Conservation (phyloP, 2,113 vertebrate species). For the Cettia cetti region DNA sequence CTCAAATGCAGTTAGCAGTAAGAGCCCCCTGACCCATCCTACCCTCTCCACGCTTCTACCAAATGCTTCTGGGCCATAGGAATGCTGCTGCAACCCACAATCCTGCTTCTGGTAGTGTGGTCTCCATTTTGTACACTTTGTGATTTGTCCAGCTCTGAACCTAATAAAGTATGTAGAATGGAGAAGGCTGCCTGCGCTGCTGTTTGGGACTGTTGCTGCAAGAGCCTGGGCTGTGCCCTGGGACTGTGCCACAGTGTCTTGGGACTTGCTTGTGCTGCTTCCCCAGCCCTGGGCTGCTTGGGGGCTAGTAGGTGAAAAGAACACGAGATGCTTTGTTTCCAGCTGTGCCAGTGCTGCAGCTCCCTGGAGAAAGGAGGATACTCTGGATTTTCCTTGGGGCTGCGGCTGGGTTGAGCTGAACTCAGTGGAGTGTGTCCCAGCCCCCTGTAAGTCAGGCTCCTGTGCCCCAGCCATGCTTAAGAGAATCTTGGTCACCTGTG, state of each 20-base stretch:
- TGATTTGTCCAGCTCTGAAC: conserved; percentile 84
- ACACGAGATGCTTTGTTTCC: background rate
- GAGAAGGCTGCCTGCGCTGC: conserved; percentile 11
- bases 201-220: background rate
- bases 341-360: background rate
- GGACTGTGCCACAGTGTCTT: background rate
- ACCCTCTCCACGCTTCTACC: background rate
- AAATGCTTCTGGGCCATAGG: conserved; percentile 45
- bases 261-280: background rate
- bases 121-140: conserved; percentile 84
- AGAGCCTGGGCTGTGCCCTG: background rate
- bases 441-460: background rate
- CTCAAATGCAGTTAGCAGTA: background rate
- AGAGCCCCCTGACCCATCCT: background rate
- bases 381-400: background rate
- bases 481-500: no score
- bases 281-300: background rate
- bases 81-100: conserved; percentile 58
- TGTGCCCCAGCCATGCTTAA: background rate
- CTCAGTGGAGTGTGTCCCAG: background rate
- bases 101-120: conserved; percentile 80
- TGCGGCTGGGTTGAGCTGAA: background rate
- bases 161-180: conserved; percentile 80
- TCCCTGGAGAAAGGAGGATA: background rate
- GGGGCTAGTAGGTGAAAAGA: no score